phyloP scores from a whole-genome alignment of 2,888 invertebrate species.

The Drosophila recens region DNA sequence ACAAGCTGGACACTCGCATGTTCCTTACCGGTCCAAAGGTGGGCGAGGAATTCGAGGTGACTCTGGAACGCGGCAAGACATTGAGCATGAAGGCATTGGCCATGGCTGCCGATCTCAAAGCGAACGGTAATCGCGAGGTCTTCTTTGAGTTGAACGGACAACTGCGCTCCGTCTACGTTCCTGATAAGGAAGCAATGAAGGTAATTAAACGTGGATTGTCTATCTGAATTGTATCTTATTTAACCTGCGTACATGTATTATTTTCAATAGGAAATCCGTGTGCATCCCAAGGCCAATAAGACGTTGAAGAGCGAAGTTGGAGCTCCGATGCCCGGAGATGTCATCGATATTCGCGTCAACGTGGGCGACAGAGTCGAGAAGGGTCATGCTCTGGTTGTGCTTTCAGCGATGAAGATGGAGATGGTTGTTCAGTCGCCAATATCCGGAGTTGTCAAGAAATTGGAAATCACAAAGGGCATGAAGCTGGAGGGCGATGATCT shows the following conservation, averaged over 20 bases:
- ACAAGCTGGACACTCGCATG: slow-evolving; percentile 96
- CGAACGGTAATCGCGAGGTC: slow-evolving; percentile 96
- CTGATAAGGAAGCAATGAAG: slow-evolving; percentile 92
- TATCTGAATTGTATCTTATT: neutral
- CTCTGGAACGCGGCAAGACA: slow-evolving; percentile 98
- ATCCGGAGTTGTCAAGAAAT: slow-evolving; percentile 91
- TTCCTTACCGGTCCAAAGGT: slow-evolving; percentile 97
- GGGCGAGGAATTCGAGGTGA: slow-evolving; percentile 94
- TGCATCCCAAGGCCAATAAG: slow-evolving; percentile 98
- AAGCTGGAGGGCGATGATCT: slow-evolving; percentile 98
- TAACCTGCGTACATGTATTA: neutral
- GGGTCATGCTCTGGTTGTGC: slow-evolving; percentile 95
- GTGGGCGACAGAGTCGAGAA: slow-evolving; percentile 97
- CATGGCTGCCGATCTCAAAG: slow-evolving; percentile 95
- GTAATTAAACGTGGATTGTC: slow-evolving; percentile 39
- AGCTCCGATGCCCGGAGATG: slow-evolving; percentile 99
- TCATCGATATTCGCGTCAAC: slow-evolving; percentile 95
- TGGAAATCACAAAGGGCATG: slow-evolving; percentile 92
- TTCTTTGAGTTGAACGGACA: slow-evolving; percentile 99
- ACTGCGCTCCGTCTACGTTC: slow-evolving; percentile 95
- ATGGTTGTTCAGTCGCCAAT: slow-evolving; percentile 92
- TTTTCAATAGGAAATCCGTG: slow-evolving; percentile 91
- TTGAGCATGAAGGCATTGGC: slow-evolving; percentile 97
- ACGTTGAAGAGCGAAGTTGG: slow-evolving; percentile 96
- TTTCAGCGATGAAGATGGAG: slow-evolving; percentile 99